Conservation (phyloP, 2,888 invertebrate species). For the Crioceris asparagi region DNA sequence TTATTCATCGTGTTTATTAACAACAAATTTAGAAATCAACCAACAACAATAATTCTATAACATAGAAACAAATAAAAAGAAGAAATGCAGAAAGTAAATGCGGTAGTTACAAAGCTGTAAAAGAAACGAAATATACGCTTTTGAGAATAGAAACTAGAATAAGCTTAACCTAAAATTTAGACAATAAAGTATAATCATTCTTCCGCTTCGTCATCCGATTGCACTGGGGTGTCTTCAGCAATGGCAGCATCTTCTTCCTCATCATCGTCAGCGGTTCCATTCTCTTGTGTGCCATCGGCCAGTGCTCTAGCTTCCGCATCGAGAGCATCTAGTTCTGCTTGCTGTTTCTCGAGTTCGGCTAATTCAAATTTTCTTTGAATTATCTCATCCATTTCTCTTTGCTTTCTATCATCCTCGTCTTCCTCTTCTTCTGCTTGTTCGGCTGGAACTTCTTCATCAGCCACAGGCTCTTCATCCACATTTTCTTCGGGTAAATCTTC, state of each 20-base stretch:
- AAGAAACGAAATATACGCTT: conserved; percentile 5
- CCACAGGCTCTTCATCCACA: conserved; percentile 17
- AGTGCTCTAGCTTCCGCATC: conserved; percentile 22
- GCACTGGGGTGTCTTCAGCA: conserved; percentile 25
- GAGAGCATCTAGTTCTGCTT: conserved; percentile 23
- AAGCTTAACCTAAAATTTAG: conserved; percentile 1
- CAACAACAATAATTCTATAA: conserved; percentile 2
- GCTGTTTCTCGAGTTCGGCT: conserved; percentile 24
- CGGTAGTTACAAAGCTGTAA: conserved; percentile 11
- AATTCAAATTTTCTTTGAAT: conserved; percentile 17
- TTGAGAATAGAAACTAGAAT: conserved; percentile 6
- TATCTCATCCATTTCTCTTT: conserved; percentile 17
- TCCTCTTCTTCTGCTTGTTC: conserved; percentile 31
- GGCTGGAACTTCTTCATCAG: conserved; percentile 34
- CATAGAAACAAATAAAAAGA: conserved; percentile 6
- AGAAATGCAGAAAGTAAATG: conserved; percentile 19
- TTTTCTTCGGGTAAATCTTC: conserved; percentile 40
- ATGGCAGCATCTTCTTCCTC: conserved; percentile 24
- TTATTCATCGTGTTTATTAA: no score
- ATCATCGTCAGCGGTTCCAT: conserved; percentile 10
- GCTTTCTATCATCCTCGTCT: conserved; percentile 14
- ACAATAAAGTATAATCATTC: background rate
- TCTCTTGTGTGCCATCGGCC: conserved; percentile 6
- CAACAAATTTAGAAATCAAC: no score
- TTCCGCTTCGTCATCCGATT: conserved; percentile 20